Conservation (phyloP, 37 sponge, comb jelly and placozoan species). For the Halichondria panicea region DNA sequence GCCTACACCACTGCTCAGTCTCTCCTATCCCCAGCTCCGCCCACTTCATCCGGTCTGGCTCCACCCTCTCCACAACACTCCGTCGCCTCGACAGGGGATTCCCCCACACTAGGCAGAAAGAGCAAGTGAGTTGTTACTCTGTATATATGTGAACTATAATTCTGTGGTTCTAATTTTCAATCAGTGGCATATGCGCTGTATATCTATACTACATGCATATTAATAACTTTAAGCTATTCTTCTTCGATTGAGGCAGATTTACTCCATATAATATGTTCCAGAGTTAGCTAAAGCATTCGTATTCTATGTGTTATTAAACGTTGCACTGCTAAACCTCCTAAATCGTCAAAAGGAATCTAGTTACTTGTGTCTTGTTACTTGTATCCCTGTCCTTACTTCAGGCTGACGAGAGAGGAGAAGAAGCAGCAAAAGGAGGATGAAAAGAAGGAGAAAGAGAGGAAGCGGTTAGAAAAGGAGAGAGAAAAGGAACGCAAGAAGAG, state of each 20-base stretch:
- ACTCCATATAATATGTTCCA: too few relatives aligned
- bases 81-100: not conserved
- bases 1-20: not conserved
- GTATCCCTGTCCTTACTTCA: not conserved
- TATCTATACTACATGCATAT: too few relatives aligned
- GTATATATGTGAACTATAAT: conserved; percentile 21
- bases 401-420: conserved; percentile 5
- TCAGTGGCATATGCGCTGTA: too few relatives aligned
- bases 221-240: too few relatives aligned
- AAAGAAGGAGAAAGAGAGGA: conserved; percentile 25
- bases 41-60: not conserved
- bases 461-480: conserved; percentile 33
- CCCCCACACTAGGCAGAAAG: not conserved
- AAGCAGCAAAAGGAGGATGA: not conserved
- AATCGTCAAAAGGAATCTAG: too few relatives aligned
- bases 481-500: conserved; percentile 51
- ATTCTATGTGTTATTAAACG: too few relatives aligned
- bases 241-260: too few relatives aligned
- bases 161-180: too few relatives aligned
- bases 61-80: conserved; percentile 13
- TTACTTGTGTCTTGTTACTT: too few relatives aligned
- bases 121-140: conserved; percentile 12
- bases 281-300: too few relatives aligned
- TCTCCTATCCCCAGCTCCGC: not conserved
- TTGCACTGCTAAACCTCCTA: too few relatives aligned